These are phyloP conservation scores for Rhinolophus sinicus DNA, from an alignment of 2,113 vertebrate species.

Conservation along the genomic window DNA sequence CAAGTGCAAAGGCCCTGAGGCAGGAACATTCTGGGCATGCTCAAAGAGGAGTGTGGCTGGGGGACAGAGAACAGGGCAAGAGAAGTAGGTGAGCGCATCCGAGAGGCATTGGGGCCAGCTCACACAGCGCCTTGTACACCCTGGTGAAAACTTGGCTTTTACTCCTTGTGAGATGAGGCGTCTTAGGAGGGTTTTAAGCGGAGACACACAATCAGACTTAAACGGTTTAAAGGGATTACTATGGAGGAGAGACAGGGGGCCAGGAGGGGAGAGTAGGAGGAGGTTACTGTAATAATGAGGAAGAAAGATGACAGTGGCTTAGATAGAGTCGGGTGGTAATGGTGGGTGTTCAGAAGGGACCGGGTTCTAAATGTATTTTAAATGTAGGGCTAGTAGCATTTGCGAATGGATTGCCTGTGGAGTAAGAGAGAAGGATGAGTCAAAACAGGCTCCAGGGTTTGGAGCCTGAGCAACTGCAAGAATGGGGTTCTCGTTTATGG, in stretches of 20 bases:
- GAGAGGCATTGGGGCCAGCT: not conserved
- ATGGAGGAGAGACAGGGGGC: not conserved
- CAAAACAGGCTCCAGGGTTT: not conserved
- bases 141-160: not conserved
- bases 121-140: fast-evolving
- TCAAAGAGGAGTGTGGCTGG: not conserved
- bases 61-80: not conserved
- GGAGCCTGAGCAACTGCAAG: not conserved
- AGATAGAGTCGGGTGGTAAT: fast-evolving
- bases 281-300: no score
- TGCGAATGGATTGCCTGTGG: not conserved
- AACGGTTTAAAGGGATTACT: not conserved
- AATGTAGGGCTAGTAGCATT: not conserved
- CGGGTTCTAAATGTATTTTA: not conserved
- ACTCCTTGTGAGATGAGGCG: not conserved
- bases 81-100: not conserved
- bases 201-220: not conserved
- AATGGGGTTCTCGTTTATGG: not conserved
- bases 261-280: fast-evolving
- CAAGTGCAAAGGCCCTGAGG: not conserved
- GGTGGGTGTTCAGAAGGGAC: not conserved
- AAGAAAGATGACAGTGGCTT: not conserved
- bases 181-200: not conserved
- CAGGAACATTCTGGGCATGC: not conserved
- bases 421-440: not conserved